Percentiles rank a stretch among this genome's conserved stretches.
phyloP scores from a whole-genome alignment of 2,113 vertebrate genomes.

The Ophiodon elongatus region DNA sequence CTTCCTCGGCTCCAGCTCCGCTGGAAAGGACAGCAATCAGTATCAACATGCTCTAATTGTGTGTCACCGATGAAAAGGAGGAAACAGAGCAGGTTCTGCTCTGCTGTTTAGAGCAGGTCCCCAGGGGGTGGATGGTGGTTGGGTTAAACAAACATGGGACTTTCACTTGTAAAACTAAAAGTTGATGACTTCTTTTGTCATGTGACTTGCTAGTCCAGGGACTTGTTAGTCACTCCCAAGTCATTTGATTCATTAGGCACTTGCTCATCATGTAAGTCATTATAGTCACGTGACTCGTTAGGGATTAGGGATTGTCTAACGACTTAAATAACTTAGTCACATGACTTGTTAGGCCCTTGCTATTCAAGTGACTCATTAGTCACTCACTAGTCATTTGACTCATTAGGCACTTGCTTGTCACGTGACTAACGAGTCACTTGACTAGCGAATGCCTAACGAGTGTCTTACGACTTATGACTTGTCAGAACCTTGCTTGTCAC shows the following conservation, averaged over 20 bases:
- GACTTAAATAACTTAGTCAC: too few species aligned
- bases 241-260: background rate
- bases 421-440: background rate
- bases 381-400: background rate
- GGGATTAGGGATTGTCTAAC: too few species aligned
- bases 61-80: background rate
- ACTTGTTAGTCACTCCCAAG: background rate
- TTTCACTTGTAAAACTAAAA: background rate
- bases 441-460: too few species aligned
- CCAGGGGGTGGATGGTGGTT: background rate
- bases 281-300: too few species aligned
- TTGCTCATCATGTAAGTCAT: too few species aligned
- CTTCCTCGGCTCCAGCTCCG: background rate
- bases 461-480: too few species aligned
- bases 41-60: conserved; percentile 4
- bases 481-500: background rate
- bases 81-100: background rate
- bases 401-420: background rate
- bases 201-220: background rate
- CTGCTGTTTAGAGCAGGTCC: background rate
- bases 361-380: too few species aligned
- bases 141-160: background rate
- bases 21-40: background rate
- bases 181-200: background rate
- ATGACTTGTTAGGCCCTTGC: too few species aligned